These are phyloP conservation scores for Heteractis magnifica DNA, from an alignment of 92 coral and sea anemone genomes.

Conservation along the genomic window DNA sequence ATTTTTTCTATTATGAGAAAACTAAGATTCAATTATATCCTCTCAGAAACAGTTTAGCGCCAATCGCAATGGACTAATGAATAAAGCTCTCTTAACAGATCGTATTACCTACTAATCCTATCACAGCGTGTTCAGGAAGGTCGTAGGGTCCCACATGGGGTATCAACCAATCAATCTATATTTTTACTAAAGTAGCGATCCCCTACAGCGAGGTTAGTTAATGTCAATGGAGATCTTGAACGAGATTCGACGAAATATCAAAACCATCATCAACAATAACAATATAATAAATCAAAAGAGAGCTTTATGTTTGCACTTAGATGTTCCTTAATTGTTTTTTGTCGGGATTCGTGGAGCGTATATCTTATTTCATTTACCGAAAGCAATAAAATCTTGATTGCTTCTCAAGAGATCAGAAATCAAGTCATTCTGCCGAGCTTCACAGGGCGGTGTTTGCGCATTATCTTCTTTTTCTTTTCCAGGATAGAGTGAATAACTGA, in stretches of 20 bases:
- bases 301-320: not conserved
- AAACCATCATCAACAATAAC: slow-evolving; percentile 1
- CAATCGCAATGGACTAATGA: not conserved
- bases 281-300: not conserved
- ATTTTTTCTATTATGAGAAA: not conserved
- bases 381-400: not conserved
- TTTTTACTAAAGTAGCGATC: not conserved
- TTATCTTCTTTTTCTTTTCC: not conserved
- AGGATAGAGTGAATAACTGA: not conserved
- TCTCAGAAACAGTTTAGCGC: not conserved
- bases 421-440: not conserved
- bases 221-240: not conserved
- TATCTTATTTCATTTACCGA: not conserved
- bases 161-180: not conserved
- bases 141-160: not conserved
- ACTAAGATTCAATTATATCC: not conserved
- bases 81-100: not conserved
- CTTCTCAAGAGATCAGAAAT: not conserved
- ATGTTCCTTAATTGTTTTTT: not conserved
- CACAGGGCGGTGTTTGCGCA: not conserved
- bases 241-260: not conserved
- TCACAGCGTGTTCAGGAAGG: not conserved
- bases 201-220: slow-evolving; percentile 7
- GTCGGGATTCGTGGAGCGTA: not conserved
- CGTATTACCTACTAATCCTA: not conserved